Evolutionary conservation across 2,113 vertebrate genomes (phyloP), one percentile per base, ranked within the genome.

Genomic region (Microtus oregoni): DNA sequence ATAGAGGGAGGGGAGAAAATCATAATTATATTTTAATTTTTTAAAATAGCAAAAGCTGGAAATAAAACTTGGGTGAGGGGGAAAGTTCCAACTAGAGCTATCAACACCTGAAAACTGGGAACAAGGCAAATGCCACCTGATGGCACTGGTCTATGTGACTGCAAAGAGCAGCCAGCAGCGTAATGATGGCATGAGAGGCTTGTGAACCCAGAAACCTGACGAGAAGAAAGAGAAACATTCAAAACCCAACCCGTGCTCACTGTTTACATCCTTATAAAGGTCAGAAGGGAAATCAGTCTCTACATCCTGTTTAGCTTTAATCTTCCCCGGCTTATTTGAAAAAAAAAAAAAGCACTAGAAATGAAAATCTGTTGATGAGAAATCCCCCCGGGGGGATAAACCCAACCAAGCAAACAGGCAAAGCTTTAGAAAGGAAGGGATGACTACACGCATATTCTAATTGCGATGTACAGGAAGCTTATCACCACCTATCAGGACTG

Each of bases 201-300:
- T 44, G 10, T 11, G n/a, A 38, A 32, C 83, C 83, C 28, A 63
- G 55, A 65, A 78, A 78, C 38, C 92, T 83, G 91, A 97, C 50
- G 75, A 1, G 26, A 86, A 94, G 50, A 61, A 75, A 91, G 82
- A 94, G 35, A 65, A 96, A 89, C 65, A 22, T 26, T 61, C 67
- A 81, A 28, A 83, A 83, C 22, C 41, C 9, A 72, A 93, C 72
- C 4, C 44, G 65, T 30, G 83, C 58, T 58, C 13, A 76, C n/a
- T 76, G 52, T 52, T 12, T 24, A 78, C 50, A 44, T 65, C 85
- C 55, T 72, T 50, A 44, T 12, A 93, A 89, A 92, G 65, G 70
- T 91, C 90, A 83, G 75, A 87, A 86, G 41, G 79, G 30, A 91
- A 93, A 92, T 81, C 70, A 95, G 68, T 30, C n/a, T 89, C 32